Evolutionary conservation across 2,113 vertebrate species (phyloP), one percentile per base, ranked within the genome.

Genomic region (Hippocampus mohnikei): DNA sequence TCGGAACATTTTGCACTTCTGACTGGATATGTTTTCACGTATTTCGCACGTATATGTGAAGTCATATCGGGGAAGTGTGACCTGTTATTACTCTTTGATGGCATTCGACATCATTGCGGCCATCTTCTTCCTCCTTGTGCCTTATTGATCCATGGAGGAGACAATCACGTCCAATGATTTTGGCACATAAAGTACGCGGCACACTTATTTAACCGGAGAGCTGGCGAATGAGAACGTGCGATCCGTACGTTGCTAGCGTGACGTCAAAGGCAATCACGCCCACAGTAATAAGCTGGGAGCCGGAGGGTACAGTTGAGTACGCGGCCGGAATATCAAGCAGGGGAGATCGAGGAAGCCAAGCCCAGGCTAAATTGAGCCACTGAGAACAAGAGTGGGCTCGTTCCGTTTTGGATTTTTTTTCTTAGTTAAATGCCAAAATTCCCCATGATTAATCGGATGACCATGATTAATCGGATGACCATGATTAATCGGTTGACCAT

Each of bases 181-280:
- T 48, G 46, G 12, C 46, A 16, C 46, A 48, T 16, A 48, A 27
- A 27, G 20, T 23, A 1, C n/a, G 25, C 4, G 55, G 21, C 62
- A 40, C 40, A 74, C 33, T 37, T 69, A 56, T 73, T 55, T 62
- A 66, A 41, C 10, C 10, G 13, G 1, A 2, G 20, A 50, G 40
- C 70, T 62, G 20, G n/a, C 80, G 67, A 77, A 71, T 66, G 71
- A 66, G 33, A 61, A 69, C 42, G 50, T 21, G 50, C 20, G 21
- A 25, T 61, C 48, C 18, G 58, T 33, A 18, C 2, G 1, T 27
- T 44, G n/a, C 76, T 18, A 73, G 69, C 63, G 74, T 69, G 4
- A 56, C 29, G 69, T 65, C 61, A 70, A 71, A 69, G n/a, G 72
- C 62, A 70, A 59, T 76, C 21, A 55, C 7, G 21, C 25, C 23